A percentile compares a stretch with the other conserved stretches of the same genome.
Evolutionary conservation across 2,113 vertebrate genomes (phyloP).

Genomic region (Lampris incognitus): DNA sequence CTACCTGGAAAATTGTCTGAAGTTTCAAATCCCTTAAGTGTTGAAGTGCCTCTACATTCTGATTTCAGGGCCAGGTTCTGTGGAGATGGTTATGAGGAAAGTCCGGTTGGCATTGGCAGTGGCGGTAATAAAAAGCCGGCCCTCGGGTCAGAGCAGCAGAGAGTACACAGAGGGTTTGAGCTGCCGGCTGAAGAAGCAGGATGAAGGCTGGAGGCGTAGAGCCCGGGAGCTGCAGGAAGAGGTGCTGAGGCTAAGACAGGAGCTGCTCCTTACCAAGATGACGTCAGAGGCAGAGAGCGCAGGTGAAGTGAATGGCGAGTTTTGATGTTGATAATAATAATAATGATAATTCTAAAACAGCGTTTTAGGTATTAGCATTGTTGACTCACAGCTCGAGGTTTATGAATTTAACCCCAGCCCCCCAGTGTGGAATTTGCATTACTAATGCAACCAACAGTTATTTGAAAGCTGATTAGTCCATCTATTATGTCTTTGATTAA

Average conservation of each 20-base stretch:
- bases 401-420: too few species aligned
- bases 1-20: not conserved
- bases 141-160: slow-evolving; percentile 81
- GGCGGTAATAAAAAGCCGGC: slow-evolving; percentile 86
- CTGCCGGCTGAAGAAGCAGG: slow-evolving; percentile 57
- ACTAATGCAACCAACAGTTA: too few species aligned
- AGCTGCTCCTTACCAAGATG: slow-evolving; percentile 81
- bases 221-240: slow-evolving; percentile 84
- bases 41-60: not conserved
- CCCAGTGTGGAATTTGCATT: too few species aligned
- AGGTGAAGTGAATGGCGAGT: slow-evolving; percentile 21
- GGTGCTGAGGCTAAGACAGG: slow-evolving; percentile 86
- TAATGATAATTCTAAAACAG: not conserved
- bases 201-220: slow-evolving; percentile 78
- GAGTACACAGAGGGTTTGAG: slow-evolving; percentile 80
- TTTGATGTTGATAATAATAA: not conserved
- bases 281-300: slow-evolving; percentile 40
- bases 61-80: slow-evolving; percentile 30
- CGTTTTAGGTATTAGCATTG: too few species aligned
- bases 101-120: slow-evolving; percentile 86
- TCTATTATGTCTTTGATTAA: too few species aligned
- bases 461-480: too few species aligned
- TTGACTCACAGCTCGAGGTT: too few species aligned
- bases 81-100: slow-evolving; percentile 75
- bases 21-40: not conserved